Conservation (phyloP, 2,888 invertebrate species). For the Tipula helvola region DNA sequence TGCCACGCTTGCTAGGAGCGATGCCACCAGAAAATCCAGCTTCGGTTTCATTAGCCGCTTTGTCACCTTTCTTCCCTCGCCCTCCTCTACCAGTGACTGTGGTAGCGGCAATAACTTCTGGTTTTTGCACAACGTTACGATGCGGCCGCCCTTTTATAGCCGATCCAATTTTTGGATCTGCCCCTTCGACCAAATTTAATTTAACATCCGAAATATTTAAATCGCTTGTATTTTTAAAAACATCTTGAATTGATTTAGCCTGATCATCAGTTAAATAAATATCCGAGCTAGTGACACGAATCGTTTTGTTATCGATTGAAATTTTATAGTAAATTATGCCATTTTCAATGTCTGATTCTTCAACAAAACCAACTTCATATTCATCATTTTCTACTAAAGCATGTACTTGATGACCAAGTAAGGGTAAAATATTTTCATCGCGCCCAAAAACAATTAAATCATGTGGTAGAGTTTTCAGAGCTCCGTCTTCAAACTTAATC, state of each 20-base stretch:
- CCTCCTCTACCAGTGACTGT: slow-evolving; percentile 12
- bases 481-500: slow-evolving; percentile 51
- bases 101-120: not conserved
- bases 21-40: slow-evolving; percentile 21
- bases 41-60: slow-evolving; percentile 17
- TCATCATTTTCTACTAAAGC: slow-evolving; percentile 42
- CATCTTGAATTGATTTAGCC: slow-evolving; percentile 38
- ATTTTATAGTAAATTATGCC: slow-evolving; percentile 19
- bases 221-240: slow-evolving; percentile 7
- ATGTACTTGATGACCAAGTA: slow-evolving; percentile 43
- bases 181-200: not conserved
- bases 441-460: slow-evolving; percentile 48
- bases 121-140: slow-evolving; percentile 8
- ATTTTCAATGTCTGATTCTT: slow-evolving; percentile 39
- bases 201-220: not conserved
- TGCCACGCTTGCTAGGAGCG: not conserved
- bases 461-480: slow-evolving; percentile 42
- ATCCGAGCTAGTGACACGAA: slow-evolving; percentile 22
- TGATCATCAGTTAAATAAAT: slow-evolving; percentile 45
- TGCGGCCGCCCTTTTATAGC: not conserved
- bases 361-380: slow-evolving; percentile 41
- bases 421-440: slow-evolving; percentile 33
- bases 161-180: not conserved
- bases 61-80: slow-evolving; percentile 18
- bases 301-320: slow-evolving; percentile 24